Base-by-base conservation (phyloP, 1,140 invertebrate genomes). In the Drosophila varians region DNA sequence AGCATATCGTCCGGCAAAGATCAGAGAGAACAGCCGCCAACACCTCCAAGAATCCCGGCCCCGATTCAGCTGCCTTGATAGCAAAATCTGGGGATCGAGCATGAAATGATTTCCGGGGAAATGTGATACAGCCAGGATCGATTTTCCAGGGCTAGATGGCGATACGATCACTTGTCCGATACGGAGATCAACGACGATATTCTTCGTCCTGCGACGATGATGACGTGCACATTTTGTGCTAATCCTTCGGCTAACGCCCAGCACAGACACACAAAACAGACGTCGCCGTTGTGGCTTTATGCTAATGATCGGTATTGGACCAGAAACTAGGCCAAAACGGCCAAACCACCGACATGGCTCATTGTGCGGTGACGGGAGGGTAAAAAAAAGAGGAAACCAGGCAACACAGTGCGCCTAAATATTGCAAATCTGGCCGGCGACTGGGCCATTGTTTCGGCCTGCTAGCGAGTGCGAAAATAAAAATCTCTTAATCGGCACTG, bases 401-500 rank as follows among this genome's bases (percentile, higher is more conserved):
- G n/a, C 34, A 46, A 36, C 38, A 23, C 21, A 40, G 45, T 75
- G 51, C 54, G 74, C 72, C 79, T 83, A 84, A 84, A 84, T 84
- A 83, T 84, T 77, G 77, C 77, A 89, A 89, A 89, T 89, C 86
- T 77, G 62, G 54, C 64, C 66, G 55, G 38, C 55, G 66, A 58
- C 74, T 54, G 62, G 78, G 62, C 74, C 83, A 72, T 86, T 80
- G 76, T 76, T 70, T 74, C 48, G 46, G 51, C 21, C 65, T 46
- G 65, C 57, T 47, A 68, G 58, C 48, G 74, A 86, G 80, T 89
- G 82, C 75, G 83, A 87, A 87, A 87, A 74, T 65, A 75, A 79
- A 82, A 89, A 90, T 89, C 87, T 87, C 82, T 89, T 89, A 89
- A 89, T 89, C 87, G 82, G 80, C 77, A 89, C 79, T 90, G 87